Evolutionary conservation across 2,888 invertebrate species (phyloP), one percentile per base, ranked within the genome.

Genomic region (Anoplius nigerrimus): DNA sequence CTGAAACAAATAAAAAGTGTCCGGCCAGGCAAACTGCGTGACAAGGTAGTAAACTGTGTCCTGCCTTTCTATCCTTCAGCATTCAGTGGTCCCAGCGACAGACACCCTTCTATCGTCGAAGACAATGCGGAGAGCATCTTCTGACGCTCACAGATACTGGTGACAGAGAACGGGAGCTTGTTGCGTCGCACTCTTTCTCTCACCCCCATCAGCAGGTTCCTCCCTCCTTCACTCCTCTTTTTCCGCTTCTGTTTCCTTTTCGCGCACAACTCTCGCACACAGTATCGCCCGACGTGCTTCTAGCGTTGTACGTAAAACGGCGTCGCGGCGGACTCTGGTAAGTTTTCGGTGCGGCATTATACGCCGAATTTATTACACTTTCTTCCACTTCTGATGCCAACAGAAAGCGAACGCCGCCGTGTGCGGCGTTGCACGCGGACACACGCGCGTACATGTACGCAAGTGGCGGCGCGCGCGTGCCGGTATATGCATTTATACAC

Each of bases 311-410:
- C 34, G 34, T 34, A 34, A 34, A 34, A 34, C 34, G 34, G 8
- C 34, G 34, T 48, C 16, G 3, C 48, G n/a, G 48, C 18, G 42
- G 42, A 56, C 56, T 42, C 42, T 15, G 66, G 58, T 43, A 76
- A 82, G 72, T 80, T 80, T 75, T 77, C 72, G 69, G 63, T 69
- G 61, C 72, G 66, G 69, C 71, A 78, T 80, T 80, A 81, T 77
- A 72, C 72, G 71, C 63, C 76, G 74, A 80, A 82, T 84, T 84
- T 83, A 82, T 82, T 74, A 75, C 81, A 82, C 83, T 84, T 84
- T 84, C 84, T 83, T 84, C 80, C 74, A 77, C 75, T 79, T 73
- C 71, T 72, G 79, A 80, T 82, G 82, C 81, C 82, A 81, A 84
- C 72, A 68, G 84, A 84, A 84, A 82, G 82, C 78, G 82, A 84